Evolutionary conservation across 2,113 vertebrate species (phyloP).

Genomic region (Halichoeres trimaculatus): DNA sequence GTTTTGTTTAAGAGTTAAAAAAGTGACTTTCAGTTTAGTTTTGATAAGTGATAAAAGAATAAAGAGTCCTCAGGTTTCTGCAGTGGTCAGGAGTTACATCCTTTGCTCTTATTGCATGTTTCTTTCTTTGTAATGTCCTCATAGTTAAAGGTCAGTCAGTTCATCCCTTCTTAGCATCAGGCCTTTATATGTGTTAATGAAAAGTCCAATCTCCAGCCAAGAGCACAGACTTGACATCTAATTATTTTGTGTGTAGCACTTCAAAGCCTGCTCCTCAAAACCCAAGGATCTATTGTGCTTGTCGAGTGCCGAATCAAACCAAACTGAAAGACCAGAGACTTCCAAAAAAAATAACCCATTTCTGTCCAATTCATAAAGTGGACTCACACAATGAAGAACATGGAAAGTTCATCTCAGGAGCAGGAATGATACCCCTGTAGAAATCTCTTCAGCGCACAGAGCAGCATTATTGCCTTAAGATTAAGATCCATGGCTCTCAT

Average conservation of each 20-base stretch:
- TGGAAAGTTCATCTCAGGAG: slow-evolving; percentile 28
- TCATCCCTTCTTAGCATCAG: neutral
- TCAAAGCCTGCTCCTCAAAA: slow-evolving; percentile 29
- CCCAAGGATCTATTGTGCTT: slow-evolving; percentile 35
- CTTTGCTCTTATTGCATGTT: neutral
- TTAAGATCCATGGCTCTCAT: slow-evolving; percentile 71
- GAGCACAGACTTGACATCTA: slow-evolving; percentile 27
- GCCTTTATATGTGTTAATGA: slow-evolving; percentile 22
- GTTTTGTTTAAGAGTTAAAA: too few relatives aligned
- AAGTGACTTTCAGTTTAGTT: too few relatives aligned
- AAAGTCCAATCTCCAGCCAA: slow-evolving; percentile 17
- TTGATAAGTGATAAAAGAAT: too few relatives aligned
- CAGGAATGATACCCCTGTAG: slow-evolving; percentile 27
- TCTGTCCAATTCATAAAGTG: slow-evolving; percentile 34
- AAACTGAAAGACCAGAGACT: slow-evolving; percentile 1
- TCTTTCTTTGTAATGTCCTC: slow-evolving; percentile 12
- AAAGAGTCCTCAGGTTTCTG: neutral
- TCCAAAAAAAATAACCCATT: slow-evolving; percentile 15
- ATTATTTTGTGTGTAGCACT: slow-evolving; percentile 40
- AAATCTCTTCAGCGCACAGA: slow-evolving; percentile 51
- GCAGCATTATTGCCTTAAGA: slow-evolving; percentile 64
- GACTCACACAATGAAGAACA: slow-evolving; percentile 42
- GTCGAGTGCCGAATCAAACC: slow-evolving; percentile 45
- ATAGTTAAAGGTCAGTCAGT: slow-evolving; percentile 20
- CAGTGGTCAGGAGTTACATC: neutral